Evolutionary conservation across 2,113 vertebrate species (phyloP).

Genomic region (Polypterus senegalus): DNA sequence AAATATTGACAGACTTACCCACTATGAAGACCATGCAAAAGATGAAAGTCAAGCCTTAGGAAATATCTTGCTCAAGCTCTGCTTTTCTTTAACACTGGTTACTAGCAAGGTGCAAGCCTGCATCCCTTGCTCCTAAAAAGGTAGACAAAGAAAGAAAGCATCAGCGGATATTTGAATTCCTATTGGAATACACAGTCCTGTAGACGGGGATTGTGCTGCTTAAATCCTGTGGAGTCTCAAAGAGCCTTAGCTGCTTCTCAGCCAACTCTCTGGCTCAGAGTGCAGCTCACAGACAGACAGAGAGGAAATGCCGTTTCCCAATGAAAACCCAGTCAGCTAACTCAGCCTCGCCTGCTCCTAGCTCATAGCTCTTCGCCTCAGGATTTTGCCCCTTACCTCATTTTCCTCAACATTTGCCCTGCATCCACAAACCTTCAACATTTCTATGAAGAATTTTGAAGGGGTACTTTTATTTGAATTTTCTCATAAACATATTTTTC

Average conservation of each 20-base stretch:
- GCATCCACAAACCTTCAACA: too few species aligned
- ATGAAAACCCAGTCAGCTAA: conserved; percentile 18
- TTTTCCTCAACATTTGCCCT: too few species aligned
- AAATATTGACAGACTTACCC: conserved; percentile 46
- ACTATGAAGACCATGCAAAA: conserved; percentile 44
- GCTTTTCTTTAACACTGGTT: conserved; percentile 20
- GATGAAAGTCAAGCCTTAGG: conserved; percentile 34
- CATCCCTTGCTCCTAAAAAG: conserved; percentile 37
- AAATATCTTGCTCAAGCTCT: conserved; percentile 32
- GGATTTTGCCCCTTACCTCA: too few species aligned
- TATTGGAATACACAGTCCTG: conserved; percentile 18
- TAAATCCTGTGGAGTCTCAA: conserved; percentile 18
- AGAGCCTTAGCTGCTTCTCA: conserved; percentile 20
- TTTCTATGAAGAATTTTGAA: too few species aligned
- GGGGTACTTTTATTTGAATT: too few species aligned
- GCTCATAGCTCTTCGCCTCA: too few species aligned
- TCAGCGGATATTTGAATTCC: conserved; percentile 27
- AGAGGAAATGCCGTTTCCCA: conserved; percentile 38
- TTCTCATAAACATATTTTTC: too few species aligned
- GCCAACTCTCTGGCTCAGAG: conserved; percentile 20
- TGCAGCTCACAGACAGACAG: conserved; percentile 30
- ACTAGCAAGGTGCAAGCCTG: conserved; percentile 53
- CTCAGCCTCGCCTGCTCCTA: conserved; percentile 14
- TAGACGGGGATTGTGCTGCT: conserved; percentile 23
- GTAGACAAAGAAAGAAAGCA: conserved; percentile 26